Percentiles rank a stretch among this genome's conserved stretches.
Conservation (phyloP, 2,888 invertebrate species). For the Temnothorax rugatulus region DNA sequence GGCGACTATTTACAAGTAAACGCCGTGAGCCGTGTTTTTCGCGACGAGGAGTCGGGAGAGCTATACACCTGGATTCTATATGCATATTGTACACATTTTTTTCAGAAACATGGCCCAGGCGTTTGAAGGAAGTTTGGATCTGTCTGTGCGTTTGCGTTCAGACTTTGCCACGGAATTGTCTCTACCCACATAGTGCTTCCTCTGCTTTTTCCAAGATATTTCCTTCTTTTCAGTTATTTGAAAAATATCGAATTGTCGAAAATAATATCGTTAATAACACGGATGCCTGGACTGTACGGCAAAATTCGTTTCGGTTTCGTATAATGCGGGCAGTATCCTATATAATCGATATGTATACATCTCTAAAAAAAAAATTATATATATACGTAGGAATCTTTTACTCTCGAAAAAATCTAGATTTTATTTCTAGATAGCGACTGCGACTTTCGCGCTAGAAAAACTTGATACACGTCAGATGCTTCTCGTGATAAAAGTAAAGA, state of each 20-base stretch:
- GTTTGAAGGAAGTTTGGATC: conserved; percentile 81
- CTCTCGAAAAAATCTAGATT: neutral
- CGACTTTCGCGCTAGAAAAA: neutral
- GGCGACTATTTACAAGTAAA: conserved; percentile 81
- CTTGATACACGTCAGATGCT: too few relatives aligned
- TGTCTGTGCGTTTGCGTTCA: conserved; percentile 73
- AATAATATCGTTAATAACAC: neutral
- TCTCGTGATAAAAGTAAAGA: neutral
- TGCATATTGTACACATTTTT: conserved; percentile 17
- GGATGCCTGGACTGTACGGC: neutral
- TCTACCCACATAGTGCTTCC: conserved; percentile 28
- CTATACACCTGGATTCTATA: conserved; percentile 11
- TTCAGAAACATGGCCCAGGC: conserved; percentile 64
- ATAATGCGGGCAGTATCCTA: neutral
- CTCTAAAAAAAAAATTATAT: neutral
- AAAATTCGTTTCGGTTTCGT: neutral
- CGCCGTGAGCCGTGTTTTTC: conserved; percentile 74
- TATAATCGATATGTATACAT: neutral
- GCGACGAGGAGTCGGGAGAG: conserved; percentile 6
- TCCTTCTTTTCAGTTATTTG: conserved; percentile 1
- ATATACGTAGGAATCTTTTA: neutral
- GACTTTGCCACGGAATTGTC: conserved; percentile 54
- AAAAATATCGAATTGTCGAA: conserved; percentile 12
- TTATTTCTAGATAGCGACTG: neutral
- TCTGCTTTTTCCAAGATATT: neutral